phyloP scores from a whole-genome alignment of 1,140 invertebrate genomes.

The Nebria ingens region DNA sequence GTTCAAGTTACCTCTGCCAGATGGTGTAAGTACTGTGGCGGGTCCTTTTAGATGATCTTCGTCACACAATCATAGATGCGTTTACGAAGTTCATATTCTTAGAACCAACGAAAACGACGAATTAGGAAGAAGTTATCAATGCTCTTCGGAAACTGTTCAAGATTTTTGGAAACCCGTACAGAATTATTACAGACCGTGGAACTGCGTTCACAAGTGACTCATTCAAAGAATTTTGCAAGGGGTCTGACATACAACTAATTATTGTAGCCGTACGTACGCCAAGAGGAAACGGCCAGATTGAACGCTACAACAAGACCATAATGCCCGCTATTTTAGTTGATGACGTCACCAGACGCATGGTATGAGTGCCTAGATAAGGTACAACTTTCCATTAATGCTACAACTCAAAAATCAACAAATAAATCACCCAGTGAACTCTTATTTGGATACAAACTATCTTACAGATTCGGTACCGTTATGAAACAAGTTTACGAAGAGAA shows the following conservation, averaged over 20 bases:
- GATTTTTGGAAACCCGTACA: constrained; percentile 22
- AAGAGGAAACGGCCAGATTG: constrained; percentile 20
- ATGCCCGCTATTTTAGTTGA: constrained; percentile 15
- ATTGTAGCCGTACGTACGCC: constrained; percentile 24
- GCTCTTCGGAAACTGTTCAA: constrained; percentile 16
- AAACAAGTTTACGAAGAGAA: neutral
- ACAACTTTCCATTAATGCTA: constrained; percentile 13
- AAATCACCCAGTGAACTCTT: neutral
- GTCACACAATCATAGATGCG: constrained; percentile 24
- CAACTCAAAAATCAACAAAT: neutral
- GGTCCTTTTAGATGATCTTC: too few species aligned
- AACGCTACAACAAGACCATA: constrained; percentile 17
- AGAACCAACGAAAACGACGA: constrained; percentile 17
- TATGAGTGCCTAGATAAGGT: constrained; percentile 14
- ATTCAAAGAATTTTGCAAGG: constrained; percentile 23
- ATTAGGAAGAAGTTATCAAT: constrained; percentile 19
- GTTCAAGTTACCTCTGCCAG: too few species aligned
- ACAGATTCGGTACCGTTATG: neutral
- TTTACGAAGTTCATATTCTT: constrained; percentile 28
- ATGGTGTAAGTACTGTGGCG: too few species aligned
- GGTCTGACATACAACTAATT: constrained; percentile 21
- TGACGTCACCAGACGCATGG: constrained; percentile 13
- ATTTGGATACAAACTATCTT: constrained; percentile 1
- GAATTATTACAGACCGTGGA: constrained; percentile 23
- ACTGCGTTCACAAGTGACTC: constrained; percentile 25